A percentile compares a stretch with the other conserved stretches of the same genome.
phyloP scores from a whole-genome alignment of 2,888 invertebrate species.

The Caenorhabditis panamensis region DNA sequence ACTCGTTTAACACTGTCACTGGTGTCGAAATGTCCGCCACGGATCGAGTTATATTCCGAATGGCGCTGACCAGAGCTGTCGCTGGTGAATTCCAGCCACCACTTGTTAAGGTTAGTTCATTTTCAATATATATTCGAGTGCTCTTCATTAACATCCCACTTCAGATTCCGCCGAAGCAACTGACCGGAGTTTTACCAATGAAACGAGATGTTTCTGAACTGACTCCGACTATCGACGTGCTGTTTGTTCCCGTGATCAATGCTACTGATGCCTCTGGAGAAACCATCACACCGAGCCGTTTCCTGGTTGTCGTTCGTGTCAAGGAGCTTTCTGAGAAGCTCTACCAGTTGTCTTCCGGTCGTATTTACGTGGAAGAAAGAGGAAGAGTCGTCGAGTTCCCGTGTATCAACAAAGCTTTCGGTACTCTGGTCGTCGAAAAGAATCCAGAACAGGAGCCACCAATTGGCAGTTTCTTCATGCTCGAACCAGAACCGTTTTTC shows the following conservation, averaged over 20 bases:
- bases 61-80: slow-evolving; percentile 53
- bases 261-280: slow-evolving; percentile 4
- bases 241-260: slow-evolving; percentile 45
- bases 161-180: slow-evolving; percentile 51
- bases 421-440: slow-evolving; percentile 27
- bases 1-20: slow-evolving; percentile 46
- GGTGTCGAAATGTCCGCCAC: slow-evolving; percentile 49
- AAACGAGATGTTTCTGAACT: slow-evolving; percentile 52
- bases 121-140: too few species aligned
- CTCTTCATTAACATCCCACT: too few species aligned
- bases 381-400: slow-evolving; percentile 46
- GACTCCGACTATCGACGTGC: slow-evolving; percentile 42
- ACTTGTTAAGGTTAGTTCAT: slow-evolving; percentile 35
- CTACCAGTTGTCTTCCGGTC: slow-evolving; percentile 59
- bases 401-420: slow-evolving; percentile 33
- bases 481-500: slow-evolving; percentile 44
- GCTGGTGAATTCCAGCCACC: slow-evolving; percentile 60
- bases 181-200: slow-evolving; percentile 53
- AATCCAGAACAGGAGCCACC: slow-evolving; percentile 22
- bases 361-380: slow-evolving; percentile 48
- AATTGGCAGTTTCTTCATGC: slow-evolving; percentile 45
- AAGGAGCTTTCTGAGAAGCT: slow-evolving; percentile 53
- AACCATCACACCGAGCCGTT: slow-evolving; percentile 5
- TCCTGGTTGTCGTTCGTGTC: slow-evolving; percentile 56
- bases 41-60: slow-evolving; percentile 51